Evolutionary conservation across 2,888 invertebrate genomes (phyloP), one percentile per base, ranked within the genome.

Genomic region (Thera obeliscata): DNA sequence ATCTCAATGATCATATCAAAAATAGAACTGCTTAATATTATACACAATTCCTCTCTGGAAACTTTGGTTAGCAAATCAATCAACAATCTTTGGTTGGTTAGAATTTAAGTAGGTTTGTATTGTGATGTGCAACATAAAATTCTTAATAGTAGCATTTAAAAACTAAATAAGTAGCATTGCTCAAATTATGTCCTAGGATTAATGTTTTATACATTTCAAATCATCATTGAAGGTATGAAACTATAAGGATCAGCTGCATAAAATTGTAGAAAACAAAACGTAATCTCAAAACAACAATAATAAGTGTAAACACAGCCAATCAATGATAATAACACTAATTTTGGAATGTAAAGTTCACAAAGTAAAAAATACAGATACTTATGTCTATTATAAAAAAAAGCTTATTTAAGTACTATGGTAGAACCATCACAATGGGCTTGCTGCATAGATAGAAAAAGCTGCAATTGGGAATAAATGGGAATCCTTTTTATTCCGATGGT

Each of bases 401-500:
- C 90, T 91, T 89, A 87, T 83, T 81, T 91, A 91, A 91, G 90
- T 92, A 91, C 93, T 87, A 87, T 78, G 81, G 81, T 84, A 83
- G 87, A 46, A 9, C 82, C 86, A 91, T 90, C 90, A 90, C 90
- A 92, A 88, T 90, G 85, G 88, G 86, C 85, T 87, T 83, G 87
- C 87, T 88, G 86, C 86, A 83, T 72, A 80, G 81, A 9, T 52
- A 52, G 85, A 83, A 87, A 84, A 86, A 85, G 85, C 86, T 82
- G 79, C 82, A 78, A 71, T 78, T 72, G 61, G 67, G 76, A 76
- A 65, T 74, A 76, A 61, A 69, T 76, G 8, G 52, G 41, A 54
- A 78, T 61, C 73, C 73, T 68, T 58, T 60, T 86, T 94, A 96
- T 93, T 96, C 96, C 52, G 96, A 96, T 69, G 96, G 96, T 74